Evolutionary conservation across 2,888 invertebrate species (phyloP), one percentile per base, ranked within the genome.

Genomic region (Cheilosia grossa): DNA sequence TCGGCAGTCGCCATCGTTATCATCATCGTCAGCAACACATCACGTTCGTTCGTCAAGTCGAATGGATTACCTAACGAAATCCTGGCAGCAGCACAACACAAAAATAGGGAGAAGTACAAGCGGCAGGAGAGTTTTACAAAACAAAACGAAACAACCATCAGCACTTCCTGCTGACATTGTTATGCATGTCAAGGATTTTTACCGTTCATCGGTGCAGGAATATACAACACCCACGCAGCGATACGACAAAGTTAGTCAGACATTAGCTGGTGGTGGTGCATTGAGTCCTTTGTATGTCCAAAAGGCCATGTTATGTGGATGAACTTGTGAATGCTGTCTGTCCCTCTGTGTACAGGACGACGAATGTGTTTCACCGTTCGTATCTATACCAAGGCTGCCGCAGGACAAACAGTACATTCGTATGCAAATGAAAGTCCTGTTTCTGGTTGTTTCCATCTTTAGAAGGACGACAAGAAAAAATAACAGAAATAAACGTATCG

Each of bases 181-280:
- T 86, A 88, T 88, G 87, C 88, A 88, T 88, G 87, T 88, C 88
- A 88, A 88, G 87, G 88, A 87, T 88, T 87, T 87, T 87, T 82
- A 75, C 61, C 70, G 66, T 56, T 74, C 82, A 58, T 37, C 37
- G 40, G 37, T 30, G 21, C 21, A 40, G 53, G 15, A 21, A 6
- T 24, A 77, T 19, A 51, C 63, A 27, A 37, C 19, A 44, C 30
- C 30, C 63, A 49, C 37, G 54, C 67, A 61, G 33, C 17, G 44
- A 56, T 30, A 56, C 24, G 51, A 42, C 47, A 37, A 58, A 64
- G 33, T 74, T 74, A 54, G 53, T n/a, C 78, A 74, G 82, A 70
- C 69, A 83, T 80, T 83, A 70, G 80, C 72, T 9, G 30, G 2
- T 54, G 59, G 13, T 47, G 66, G 61, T 67, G 9, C 17, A 47